Conservation (phyloP, 2,888 invertebrate species). For the Cantharis nigra region DNA sequence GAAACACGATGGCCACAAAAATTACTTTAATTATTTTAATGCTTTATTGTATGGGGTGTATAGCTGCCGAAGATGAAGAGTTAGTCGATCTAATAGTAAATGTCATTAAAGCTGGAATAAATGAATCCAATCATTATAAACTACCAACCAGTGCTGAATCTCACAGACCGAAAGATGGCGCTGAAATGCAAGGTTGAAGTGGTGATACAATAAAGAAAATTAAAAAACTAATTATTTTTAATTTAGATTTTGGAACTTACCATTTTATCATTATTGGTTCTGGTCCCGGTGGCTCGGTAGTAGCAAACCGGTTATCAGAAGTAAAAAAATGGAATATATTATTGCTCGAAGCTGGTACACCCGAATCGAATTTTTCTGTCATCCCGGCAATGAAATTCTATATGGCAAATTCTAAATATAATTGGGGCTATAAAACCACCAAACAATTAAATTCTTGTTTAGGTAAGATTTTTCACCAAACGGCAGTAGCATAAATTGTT, state of each 20-base stretch:
- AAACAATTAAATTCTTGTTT: conserved; percentile 4
- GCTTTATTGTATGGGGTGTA: neutral
- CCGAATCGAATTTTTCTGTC: neutral
- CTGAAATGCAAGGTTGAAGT: neutral
- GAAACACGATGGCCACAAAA: neutral
- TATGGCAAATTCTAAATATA: conserved; percentile 5
- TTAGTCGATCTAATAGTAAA: neutral
- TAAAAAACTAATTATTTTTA: neutral
- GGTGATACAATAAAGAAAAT: neutral
- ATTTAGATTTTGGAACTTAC: neutral
- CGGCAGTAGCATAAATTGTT: no score
- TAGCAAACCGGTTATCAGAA: neutral
- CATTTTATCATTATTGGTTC: neutral
- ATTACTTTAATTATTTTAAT: neutral
- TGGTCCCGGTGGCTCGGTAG: neutral
- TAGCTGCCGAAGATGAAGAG: neutral
- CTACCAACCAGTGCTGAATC: neutral
- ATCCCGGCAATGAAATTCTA: conserved; percentile 5
- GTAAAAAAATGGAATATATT: neutral
- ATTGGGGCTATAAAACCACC: conserved; percentile 13
- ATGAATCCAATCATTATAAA: neutral
- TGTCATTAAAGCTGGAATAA: neutral
- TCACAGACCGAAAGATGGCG: neutral
- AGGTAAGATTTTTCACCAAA: conserved; percentile 2
- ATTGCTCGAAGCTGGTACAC: neutral